phyloP scores from a whole-genome alignment of 35 echinoderm and acorn worm species.

The Lytechinus variegatus region DNA sequence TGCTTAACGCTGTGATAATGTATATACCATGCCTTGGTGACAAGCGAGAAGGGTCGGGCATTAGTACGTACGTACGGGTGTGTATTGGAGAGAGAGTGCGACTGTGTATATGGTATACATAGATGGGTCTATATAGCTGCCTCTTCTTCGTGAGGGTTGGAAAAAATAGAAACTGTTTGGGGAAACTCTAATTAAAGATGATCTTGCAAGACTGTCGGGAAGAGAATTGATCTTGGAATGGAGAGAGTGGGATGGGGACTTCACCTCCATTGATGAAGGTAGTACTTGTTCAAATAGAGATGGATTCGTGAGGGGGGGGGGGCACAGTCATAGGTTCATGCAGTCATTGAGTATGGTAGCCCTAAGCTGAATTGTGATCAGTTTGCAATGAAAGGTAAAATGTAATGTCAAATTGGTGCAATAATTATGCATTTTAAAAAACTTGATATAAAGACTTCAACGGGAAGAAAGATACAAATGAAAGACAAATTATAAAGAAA shows the following conservation, averaged over 20 bases:
- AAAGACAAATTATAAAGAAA: no score
- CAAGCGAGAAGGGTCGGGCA: background rate
- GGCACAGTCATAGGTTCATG: no score
- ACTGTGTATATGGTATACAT: background rate
- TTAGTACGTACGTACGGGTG: background rate
- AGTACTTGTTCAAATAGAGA: background rate
- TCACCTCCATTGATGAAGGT: background rate
- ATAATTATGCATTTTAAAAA: no score
- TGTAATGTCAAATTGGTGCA: no score
- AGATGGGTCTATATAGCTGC: background rate
- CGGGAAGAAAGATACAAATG: no score
- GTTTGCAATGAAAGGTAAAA: no score
- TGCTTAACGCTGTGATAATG: conserved; percentile 18
- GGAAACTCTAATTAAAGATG: conserved; percentile 19
- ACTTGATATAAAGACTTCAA: no score
- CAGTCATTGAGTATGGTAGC: no score
- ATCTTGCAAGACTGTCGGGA: background rate
- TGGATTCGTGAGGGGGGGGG: background rate
- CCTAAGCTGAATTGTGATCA: no score
- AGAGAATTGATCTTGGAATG: conserved; percentile 6
- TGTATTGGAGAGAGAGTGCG: background rate
- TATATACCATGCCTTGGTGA: background rate
- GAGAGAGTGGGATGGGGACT: background rate
- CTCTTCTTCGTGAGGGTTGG: background rate
- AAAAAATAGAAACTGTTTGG: background rate